Conservation (phyloP, 2,888 invertebrate genomes). For the Dryocosmus kuriphilus region DNA sequence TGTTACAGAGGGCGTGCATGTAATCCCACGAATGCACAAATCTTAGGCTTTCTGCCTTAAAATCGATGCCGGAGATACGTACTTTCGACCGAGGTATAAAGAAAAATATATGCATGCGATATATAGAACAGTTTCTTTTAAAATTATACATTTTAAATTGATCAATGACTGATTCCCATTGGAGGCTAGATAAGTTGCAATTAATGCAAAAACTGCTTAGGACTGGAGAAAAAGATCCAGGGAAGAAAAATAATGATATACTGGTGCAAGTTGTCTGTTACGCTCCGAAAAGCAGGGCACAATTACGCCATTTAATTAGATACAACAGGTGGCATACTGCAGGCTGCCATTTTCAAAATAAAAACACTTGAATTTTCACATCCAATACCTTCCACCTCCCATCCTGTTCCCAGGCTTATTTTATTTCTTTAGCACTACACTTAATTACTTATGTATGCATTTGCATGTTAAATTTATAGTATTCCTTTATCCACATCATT, state of each 20-base stretch:
- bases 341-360: slow-evolving; percentile 23
- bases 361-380: slow-evolving; percentile 37
- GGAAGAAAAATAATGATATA: slow-evolving; percentile 30
- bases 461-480: not conserved
- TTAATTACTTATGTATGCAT: not conserved
- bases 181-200: not conserved
- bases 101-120: no score
- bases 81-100: no score
- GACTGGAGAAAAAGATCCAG: not conserved
- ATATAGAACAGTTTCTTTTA: not conserved
- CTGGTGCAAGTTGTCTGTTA: slow-evolving; percentile 52
- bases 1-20: no score
- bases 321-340: slow-evolving; percentile 32
- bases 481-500: not conserved
- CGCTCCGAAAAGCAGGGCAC: slow-evolving; percentile 67
- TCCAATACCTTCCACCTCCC: slow-evolving; percentile 9
- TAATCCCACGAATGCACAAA: no score
- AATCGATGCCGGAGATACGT: no score
- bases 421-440: not conserved
- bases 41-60: no score
- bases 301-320: slow-evolving; percentile 52
- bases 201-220: slow-evolving; percentile 3
- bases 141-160: not conserved
- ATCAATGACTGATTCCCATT: not conserved
- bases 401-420: slow-evolving; percentile 22